Evolutionary conservation across 2,888 invertebrate species (phyloP).

Genomic region (Ferrisia virgata): DNA sequence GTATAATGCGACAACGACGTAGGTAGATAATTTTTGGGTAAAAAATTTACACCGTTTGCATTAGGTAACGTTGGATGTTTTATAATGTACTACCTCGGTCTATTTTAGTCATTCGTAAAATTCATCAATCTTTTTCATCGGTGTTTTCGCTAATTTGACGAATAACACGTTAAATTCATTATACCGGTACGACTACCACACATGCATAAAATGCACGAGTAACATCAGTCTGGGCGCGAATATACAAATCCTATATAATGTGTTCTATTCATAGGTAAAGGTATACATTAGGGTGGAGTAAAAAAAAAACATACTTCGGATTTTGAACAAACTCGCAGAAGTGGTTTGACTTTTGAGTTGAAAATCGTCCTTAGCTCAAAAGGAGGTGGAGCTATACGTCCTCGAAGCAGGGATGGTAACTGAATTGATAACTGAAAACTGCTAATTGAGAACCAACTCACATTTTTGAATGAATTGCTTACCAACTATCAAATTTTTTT

Average conservation of each 20-base stretch:
- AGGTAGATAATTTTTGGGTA: neutral
- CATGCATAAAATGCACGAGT: neutral
- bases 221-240: neutral
- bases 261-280: no score
- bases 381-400: no score
- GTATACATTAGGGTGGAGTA: no score
- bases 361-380: no score
- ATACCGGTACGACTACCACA: neutral
- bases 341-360: no score
- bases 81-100: neutral
- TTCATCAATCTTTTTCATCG: constrained; percentile 24
- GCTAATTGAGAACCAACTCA: no score
- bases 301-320: no score
- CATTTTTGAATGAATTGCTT: no score
- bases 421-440: no score
- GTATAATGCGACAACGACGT: neutral
- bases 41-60: neutral
- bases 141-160: constrained; percentile 17
- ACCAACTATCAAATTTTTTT: no score
- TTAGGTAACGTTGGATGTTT: neutral
- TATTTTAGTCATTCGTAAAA: neutral
- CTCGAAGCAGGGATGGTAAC: no score
- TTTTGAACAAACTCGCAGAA: no score
- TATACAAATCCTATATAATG: neutral
- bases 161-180: constrained; percentile 26